Evolutionary conservation across 2,113 vertebrate genomes (phyloP).

Genomic region (Lucifuga dentata): DNA sequence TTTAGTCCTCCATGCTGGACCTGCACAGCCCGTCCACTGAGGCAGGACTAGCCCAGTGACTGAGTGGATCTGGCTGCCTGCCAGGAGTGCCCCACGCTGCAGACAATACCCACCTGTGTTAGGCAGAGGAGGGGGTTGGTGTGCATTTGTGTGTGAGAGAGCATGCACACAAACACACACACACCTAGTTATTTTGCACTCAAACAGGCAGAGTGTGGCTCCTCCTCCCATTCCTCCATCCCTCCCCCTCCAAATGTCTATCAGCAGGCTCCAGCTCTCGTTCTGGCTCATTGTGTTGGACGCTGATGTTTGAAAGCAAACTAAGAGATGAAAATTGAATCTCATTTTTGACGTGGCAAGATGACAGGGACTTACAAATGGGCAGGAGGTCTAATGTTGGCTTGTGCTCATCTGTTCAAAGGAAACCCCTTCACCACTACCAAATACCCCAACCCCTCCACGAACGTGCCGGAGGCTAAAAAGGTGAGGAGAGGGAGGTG

Average conservation of each 20-base stretch:
- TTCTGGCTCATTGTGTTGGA: constrained; percentile 66
- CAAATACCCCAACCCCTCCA: constrained; percentile 51
- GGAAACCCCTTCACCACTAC: constrained; percentile 29
- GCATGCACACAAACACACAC: constrained; percentile 25
- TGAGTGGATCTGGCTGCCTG: constrained; percentile 64
- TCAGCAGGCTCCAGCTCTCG: constrained; percentile 65
- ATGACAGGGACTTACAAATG: constrained; percentile 19
- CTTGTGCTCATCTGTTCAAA: constrained; percentile 35
- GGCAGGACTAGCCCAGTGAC: constrained; percentile 69
- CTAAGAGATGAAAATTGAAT: constrained; percentile 45
- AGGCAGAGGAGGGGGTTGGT: constrained; percentile 50
- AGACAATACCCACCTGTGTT: constrained; percentile 82
- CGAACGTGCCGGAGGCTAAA: constrained; percentile 64
- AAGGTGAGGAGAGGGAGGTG: constrained; percentile 42
- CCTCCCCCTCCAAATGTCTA: constrained; percentile 38
- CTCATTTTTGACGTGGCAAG: constrained; percentile 6
- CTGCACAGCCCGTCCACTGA: constrained; percentile 57
- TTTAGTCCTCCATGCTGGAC: constrained; percentile 51
- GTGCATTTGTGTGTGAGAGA: constrained; percentile 23
- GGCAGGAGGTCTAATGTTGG: constrained; percentile 19
- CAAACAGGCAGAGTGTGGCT: constrained; percentile 45
- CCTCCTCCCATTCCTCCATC: constrained; percentile 11
- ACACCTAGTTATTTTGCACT: constrained; percentile 52
- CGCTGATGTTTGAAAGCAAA: constrained; percentile 52
- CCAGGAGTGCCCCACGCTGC: constrained; percentile 71